Base-by-base conservation (phyloP, 2,888 invertebrate genomes). In the Cinara cedri region DNA sequence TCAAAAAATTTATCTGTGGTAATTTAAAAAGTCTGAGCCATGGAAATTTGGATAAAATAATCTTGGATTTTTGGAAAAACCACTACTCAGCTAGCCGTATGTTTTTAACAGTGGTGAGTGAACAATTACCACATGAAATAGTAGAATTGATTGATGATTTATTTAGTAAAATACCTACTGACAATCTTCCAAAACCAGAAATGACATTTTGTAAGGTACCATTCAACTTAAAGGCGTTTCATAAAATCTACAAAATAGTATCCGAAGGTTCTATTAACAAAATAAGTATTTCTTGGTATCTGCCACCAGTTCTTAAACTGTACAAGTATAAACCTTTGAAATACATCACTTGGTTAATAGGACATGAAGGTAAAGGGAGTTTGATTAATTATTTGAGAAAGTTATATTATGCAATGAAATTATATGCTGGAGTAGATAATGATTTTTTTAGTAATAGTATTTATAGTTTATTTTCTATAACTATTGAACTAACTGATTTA, bases 11-110 rank as follows among this genome's bases (percentile, higher is more conserved):
- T 86, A 88, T 91, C 16, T 95, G 95, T 94, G 97, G 96, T 82
- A 94, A 94, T 87, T 86, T 91, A 76, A 87, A 89, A 82, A 93
- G 94, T 0, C 86, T 95, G 13, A 88, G 89, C 57, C 92, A 93
- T 82, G 90, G 91, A 55, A 88, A 88, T 55, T 86, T 96, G 2
- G 90, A 95, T 84, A 85, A 88, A 44, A 88, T 89, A 2, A 88
- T 95, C 9, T 92, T 93, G 83, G 89, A 91, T 81, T 96, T 95
- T 84, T 87, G 93, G 54, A 88, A 89, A 84, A 87, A 91, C 26
- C 92, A 95, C 85, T 97, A 97, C 84, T 93, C 94, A 54, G 93
- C 94, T 11, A 91, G 96, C 84, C 89, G 93, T 83, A 96, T 97
- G 95, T 95, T 92, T 11, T 86, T 96, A 3, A 92, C 93, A 63